Evolutionary conservation across 2,888 invertebrate species (phyloP).

Genomic region (Napeogenes inachia): DNA sequence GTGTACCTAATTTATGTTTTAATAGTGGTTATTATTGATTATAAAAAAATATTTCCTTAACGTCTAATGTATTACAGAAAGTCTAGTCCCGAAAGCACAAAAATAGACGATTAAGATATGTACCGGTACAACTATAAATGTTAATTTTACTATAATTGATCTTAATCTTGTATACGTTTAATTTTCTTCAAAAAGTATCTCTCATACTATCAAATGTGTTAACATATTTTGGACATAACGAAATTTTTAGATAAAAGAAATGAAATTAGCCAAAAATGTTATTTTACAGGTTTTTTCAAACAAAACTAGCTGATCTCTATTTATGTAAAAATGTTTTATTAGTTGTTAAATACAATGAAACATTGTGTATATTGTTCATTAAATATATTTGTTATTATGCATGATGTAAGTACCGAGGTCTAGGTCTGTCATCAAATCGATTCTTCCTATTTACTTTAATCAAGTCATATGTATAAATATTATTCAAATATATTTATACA

Average conservation of each 20-base stretch:
- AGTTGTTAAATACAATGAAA: constrained; percentile 6
- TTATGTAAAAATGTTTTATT: constrained; percentile 1
- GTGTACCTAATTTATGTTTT: too few relatives aligned
- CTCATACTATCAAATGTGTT: neutral
- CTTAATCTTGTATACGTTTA: too few relatives aligned
- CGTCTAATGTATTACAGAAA: constrained; percentile 7
- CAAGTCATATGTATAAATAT: neutral
- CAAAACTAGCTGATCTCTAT: neutral
- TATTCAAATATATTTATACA: too few relatives aligned
- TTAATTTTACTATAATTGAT: too few relatives aligned
- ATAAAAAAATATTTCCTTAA: too few relatives aligned
- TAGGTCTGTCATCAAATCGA: neutral
- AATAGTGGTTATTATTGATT: neutral
- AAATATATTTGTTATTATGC: too few relatives aligned
- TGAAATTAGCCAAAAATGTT: too few relatives aligned
- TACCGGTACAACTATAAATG: too few relatives aligned
- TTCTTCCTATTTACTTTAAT: neutral
- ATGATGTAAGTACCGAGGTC: neutral
- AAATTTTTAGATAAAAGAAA: too few relatives aligned
- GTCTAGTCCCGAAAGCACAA: constrained; percentile 2
- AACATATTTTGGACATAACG: too few relatives aligned
- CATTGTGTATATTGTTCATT: neutral
- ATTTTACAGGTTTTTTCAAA: too few relatives aligned
- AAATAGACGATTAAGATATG: too few relatives aligned
- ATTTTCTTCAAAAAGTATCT: neutral